These are phyloP conservation scores for Nicator chloris DNA, from an alignment of 2,113 vertebrate genomes.

Conservation along the genomic window DNA sequence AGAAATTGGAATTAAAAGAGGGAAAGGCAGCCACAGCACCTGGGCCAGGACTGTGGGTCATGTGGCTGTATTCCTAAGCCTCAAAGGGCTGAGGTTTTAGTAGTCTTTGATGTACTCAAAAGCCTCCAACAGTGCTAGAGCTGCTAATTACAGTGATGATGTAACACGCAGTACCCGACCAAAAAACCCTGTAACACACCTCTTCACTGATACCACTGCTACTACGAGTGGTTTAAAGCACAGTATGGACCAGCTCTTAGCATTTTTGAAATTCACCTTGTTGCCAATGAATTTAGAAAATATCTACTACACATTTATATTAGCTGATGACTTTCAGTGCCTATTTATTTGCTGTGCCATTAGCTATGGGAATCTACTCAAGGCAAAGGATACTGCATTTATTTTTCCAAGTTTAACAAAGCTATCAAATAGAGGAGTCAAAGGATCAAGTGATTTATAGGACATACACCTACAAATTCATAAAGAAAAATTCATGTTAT, in stretches of 20 bases:
- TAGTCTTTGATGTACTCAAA: not conserved
- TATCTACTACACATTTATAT: not conserved
- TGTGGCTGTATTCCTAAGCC: rapidly evolving
- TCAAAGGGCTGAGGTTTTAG: not conserved
- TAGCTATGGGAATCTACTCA: not conserved
- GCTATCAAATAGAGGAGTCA: not conserved
- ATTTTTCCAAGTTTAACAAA: not conserved
- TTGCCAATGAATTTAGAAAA: not conserved
- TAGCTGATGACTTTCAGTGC: not conserved
- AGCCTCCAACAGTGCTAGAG: not conserved
- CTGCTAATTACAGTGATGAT: not conserved
- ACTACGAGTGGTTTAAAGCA: not conserved
- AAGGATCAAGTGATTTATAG: not conserved
- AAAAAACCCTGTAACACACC: not conserved
- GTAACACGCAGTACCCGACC: not conserved
- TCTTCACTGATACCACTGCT: not conserved
- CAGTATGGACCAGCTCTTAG: not conserved
- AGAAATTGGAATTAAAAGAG: not conserved
- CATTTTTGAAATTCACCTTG: not conserved
- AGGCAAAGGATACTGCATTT: not conserved
- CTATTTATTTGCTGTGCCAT: not conserved
- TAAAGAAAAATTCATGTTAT: not conserved
- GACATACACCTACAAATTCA: not conserved
- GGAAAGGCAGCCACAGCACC: not conserved
- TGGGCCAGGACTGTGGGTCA: not conserved